Evolutionary conservation across 92 coral and sea anemone species (phyloP).

Genomic region (Galaxea fascicularis): DNA sequence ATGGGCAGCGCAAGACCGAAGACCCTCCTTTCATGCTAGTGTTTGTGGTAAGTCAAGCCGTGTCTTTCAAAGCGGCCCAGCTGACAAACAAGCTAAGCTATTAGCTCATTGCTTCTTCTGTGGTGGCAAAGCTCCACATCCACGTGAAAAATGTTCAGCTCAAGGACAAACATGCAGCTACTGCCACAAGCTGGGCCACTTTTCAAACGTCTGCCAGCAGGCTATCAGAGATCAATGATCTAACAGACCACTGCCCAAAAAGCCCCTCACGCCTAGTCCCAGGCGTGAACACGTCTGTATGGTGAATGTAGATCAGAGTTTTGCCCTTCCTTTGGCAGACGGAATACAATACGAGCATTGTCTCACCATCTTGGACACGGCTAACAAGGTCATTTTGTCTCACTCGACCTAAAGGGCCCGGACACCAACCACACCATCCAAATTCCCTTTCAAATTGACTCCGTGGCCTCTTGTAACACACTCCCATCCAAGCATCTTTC

Average conservation of each 20-base stretch:
- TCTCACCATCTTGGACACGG: constrained; percentile 39
- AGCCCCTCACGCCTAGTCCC: constrained; percentile 12
- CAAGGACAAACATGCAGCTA: too few species aligned
- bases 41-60: too few species aligned
- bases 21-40: too few species aligned
- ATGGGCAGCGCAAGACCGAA: constrained; percentile 48
- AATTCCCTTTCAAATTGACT: constrained; percentile 46
- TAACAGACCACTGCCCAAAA: constrained; percentile 5
- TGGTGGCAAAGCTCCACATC: constrained; percentile 21
- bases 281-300: constrained; percentile 34
- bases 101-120: constrained; percentile 28
- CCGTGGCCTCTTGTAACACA: constrained; percentile 58
- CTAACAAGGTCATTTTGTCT: constrained; percentile 39
- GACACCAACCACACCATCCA: constrained; percentile 37
- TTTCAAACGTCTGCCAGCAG: constrained; percentile 46
- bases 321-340: constrained; percentile 3
- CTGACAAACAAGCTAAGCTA: constrained; percentile 54
- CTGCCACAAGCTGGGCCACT: too few species aligned
- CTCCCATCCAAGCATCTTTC: constrained; percentile 56
- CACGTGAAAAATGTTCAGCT: constrained; percentile 38
- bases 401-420: constrained; percentile 40
- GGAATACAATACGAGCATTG: constrained; percentile 36
- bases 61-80: constrained; percentile 58
- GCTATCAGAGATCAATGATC: constrained; percentile 42
- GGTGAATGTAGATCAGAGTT: constrained; percentile 20